phyloP scores from a whole-genome alignment of 2,797 vertebrate species.

The Amblyopsis hoosieri region DNA sequence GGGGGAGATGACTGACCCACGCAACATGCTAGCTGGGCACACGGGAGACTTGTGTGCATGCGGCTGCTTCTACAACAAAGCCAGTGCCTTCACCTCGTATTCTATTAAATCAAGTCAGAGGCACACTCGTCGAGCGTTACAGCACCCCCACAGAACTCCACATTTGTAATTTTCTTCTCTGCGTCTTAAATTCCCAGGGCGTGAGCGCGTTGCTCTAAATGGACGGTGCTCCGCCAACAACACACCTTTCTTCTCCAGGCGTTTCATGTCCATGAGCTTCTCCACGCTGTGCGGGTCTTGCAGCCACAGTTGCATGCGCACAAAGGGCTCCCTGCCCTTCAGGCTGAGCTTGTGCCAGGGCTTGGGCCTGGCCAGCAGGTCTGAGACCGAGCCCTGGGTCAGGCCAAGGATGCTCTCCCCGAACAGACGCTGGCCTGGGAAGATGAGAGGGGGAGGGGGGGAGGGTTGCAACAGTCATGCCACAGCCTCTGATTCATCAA shows the following conservation, averaged over 20 bases:
- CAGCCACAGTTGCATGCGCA: constrained; percentile 99
- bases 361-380: constrained; percentile 98
- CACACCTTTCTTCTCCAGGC: constrained; percentile 98
- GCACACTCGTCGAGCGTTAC: too few relatives aligned
- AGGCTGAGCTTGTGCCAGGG: constrained; percentile 99
- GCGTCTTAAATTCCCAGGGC: constrained; percentile 76
- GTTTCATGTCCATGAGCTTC: constrained; percentile 99
- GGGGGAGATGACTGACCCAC: constrained; percentile 75
- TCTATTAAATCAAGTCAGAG: too few relatives aligned
- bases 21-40: constrained; percentile 75
- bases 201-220: constrained; percentile 71
- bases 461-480: constrained; percentile 25
- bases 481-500: constrained; percentile 26
- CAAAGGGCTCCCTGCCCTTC: constrained; percentile 97
- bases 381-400: constrained; percentile 98
- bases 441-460: constrained; percentile 40
- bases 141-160: too few relatives aligned
- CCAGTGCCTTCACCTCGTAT: too few relatives aligned
- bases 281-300: constrained; percentile 97
- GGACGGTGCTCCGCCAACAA: constrained; percentile 65
- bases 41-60: constrained; percentile 50
- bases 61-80: constrained; percentile 25
- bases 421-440: constrained; percentile 92
- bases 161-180: constrained; percentile 49
- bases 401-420: constrained; percentile 98